Evolutionary conservation across 2,888 invertebrate species (phyloP), one percentile per base, ranked within the genome.

Genomic region (Philereme vetulata): DNA sequence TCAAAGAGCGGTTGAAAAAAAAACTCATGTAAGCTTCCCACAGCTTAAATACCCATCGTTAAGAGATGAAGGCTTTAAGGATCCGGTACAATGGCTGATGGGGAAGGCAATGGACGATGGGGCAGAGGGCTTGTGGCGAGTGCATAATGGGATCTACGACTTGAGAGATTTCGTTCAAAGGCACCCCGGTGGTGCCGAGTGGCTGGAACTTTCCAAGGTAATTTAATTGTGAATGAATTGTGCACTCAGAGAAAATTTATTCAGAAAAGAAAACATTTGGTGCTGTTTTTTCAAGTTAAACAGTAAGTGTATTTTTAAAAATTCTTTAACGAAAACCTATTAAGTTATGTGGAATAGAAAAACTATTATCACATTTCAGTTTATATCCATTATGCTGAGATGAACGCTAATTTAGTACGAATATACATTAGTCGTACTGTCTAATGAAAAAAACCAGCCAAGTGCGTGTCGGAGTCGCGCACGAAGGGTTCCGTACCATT

Each of bases 141-240:
- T 97, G 38, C 93, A 95, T 63, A 93, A 97, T 80, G 91, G 92
- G 43, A 86, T 99, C 5, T 99, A 98, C 81, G 97, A 99, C 85
- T 93, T 99, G 33, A 95, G 95, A 0, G 93, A 93, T 11, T 99
- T 98, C 79, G 90, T 96, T 6, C 86, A 94, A 3, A 92, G 90
- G 44, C 98, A 99, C 93, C 99, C 98, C 0, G 98, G 98, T 11
- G 97, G 98, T 0, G 76, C 90, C 4, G 95, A 95, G 78, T 97
- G 96, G 96, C 77, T 97, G 51, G 86, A 87, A 53, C 85, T 95
- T 51, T 94, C 95, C 0, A 93, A 95, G 90, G 96, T 94, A 77
- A 70, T 60, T 62, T 60, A 46, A 50, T 61, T 47, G 56, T 34
- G 7, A 32, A 6, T 9, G 38, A 36, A 36, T 36, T 36, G 35